Percentiles rank a stretch among this genome's conserved stretches.
Conservation (phyloP, 2,888 invertebrate genomes). For the Aradus depressus region DNA sequence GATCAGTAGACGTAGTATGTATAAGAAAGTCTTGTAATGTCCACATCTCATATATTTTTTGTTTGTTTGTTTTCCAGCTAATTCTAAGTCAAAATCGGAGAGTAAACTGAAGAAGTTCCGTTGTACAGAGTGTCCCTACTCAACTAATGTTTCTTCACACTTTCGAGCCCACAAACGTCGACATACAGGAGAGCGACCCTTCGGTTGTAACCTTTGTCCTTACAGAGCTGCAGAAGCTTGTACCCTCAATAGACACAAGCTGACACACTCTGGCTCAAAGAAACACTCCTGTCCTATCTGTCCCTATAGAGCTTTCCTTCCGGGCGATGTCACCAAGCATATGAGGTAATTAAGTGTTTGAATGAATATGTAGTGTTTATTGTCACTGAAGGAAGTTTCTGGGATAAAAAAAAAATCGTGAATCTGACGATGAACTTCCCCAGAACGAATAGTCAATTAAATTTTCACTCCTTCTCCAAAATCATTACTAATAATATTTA, state of each 20-base stretch:
- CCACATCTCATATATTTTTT: no score
- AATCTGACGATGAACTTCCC: no score
- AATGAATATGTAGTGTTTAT: no score
- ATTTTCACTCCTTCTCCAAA: no score
- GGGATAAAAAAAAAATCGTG: no score
- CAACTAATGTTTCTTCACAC: constrained; percentile 15
- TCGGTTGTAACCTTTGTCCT: constrained; percentile 8
- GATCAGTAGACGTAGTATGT: no score
- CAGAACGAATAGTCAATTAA: no score
- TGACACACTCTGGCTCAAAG: constrained; percentile 14
- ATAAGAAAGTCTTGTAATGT: no score
- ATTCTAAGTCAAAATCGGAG: no score
- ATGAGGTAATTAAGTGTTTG: constrained; percentile 8
- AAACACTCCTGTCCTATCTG: constrained; percentile 12
- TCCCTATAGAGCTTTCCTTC: constrained; percentile 13
- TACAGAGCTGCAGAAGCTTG: constrained; percentile 12
- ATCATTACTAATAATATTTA: no score
- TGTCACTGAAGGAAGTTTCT: no score
- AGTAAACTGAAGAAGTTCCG: constrained; percentile 13
- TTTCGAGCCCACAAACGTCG: constrained; percentile 14
- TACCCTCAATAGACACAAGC: constrained; percentile 13
- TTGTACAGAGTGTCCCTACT: constrained; percentile 12
- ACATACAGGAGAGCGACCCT: constrained; percentile 11
- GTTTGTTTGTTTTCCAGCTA: no score
- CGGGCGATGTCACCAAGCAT: constrained; percentile 14